A percentile compares a stretch with the other conserved stretches of the same genome.
Conservation (phyloP, 2,113 vertebrate species). For the Notarius quadriscutis region DNA sequence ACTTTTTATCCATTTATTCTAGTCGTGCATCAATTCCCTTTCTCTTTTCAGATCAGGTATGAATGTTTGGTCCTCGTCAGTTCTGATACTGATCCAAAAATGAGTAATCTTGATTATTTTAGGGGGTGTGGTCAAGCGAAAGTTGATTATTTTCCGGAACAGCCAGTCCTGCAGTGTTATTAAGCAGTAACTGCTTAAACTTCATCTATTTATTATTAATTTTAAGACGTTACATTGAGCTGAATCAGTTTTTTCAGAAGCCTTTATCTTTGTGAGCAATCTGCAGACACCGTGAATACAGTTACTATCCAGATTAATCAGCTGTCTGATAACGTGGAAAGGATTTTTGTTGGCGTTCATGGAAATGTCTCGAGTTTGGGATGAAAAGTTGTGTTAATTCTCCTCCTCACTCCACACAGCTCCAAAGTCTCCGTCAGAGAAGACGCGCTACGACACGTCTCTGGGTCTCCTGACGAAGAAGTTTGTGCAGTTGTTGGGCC, state of each 20-base stretch:
- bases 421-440: slow-evolving; percentile 78
- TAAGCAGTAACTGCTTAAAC: not conserved
- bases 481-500: slow-evolving; percentile 83
- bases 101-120: too few species aligned
- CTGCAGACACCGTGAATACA: not conserved
- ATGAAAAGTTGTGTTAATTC: slow-evolving; percentile 45
- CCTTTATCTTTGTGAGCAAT: not conserved
- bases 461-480: slow-evolving; percentile 86
- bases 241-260: not conserved
- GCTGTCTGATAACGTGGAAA: not conserved
- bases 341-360: not conserved
- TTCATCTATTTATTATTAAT: not conserved
- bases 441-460: slow-evolving; percentile 86
- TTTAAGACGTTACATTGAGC: not conserved
- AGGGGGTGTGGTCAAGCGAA: not conserved
- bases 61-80: too few species aligned
- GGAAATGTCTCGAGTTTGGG: not conserved
- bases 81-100: too few species aligned
- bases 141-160: not conserved
- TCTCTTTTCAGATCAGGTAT: too few species aligned
- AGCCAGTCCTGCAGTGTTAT: not conserved
- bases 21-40: too few species aligned
- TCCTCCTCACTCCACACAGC: slow-evolving; percentile 60
- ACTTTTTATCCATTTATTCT: not conserved
- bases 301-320: not conserved